Conservation (phyloP, 2,113 vertebrate genomes). For the Steatornis caripensis region DNA sequence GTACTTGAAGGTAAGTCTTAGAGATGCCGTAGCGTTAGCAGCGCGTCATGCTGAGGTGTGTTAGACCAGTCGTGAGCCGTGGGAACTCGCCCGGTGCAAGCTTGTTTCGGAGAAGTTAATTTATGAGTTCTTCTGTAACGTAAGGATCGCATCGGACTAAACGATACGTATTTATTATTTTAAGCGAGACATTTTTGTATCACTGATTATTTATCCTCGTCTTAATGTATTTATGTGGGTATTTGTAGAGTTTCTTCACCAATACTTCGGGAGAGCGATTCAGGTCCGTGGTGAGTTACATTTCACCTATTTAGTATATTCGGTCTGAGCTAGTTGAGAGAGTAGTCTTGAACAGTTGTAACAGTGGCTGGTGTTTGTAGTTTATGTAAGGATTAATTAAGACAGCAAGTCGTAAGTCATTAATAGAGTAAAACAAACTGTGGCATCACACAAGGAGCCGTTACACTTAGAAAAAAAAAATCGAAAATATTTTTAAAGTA, state of each 20-base stretch:
- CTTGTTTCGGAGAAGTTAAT: slow-evolving; percentile 80
- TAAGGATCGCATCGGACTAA: slow-evolving; percentile 83
- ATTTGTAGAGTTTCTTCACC: slow-evolving; percentile 85
- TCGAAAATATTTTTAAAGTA: slow-evolving; percentile 60
- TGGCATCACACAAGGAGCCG: slow-evolving; percentile 65
- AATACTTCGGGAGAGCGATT: slow-evolving; percentile 78
- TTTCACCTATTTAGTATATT: slow-evolving; percentile 86
- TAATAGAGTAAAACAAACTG: slow-evolving; percentile 78
- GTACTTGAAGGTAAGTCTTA: slow-evolving; percentile 97
- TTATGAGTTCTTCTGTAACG: slow-evolving; percentile 84
- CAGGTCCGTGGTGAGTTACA: slow-evolving; percentile 75
- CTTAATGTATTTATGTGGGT: slow-evolving; percentile 95
- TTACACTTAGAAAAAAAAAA: slow-evolving; percentile 48
- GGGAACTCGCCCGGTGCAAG: slow-evolving; percentile 67
- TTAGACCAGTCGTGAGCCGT: slow-evolving; percentile 66
- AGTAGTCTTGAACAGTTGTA: slow-evolving; percentile 86
- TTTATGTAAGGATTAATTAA: slow-evolving; percentile 84
- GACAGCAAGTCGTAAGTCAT: slow-evolving; percentile 83
- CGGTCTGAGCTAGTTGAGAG: slow-evolving; percentile 81
- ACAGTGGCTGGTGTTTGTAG: slow-evolving; percentile 87
- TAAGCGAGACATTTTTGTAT: slow-evolving; percentile 87
- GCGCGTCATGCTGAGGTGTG: slow-evolving; percentile 79
- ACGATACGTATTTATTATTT: slow-evolving; percentile 98
- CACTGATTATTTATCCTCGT: slow-evolving; percentile 98
- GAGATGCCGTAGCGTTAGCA: slow-evolving; percentile 80